These are phyloP conservation scores for Phaedon cochleariae DNA, from an alignment of 2,888 invertebrate genomes.

Conservation along the genomic window DNA sequence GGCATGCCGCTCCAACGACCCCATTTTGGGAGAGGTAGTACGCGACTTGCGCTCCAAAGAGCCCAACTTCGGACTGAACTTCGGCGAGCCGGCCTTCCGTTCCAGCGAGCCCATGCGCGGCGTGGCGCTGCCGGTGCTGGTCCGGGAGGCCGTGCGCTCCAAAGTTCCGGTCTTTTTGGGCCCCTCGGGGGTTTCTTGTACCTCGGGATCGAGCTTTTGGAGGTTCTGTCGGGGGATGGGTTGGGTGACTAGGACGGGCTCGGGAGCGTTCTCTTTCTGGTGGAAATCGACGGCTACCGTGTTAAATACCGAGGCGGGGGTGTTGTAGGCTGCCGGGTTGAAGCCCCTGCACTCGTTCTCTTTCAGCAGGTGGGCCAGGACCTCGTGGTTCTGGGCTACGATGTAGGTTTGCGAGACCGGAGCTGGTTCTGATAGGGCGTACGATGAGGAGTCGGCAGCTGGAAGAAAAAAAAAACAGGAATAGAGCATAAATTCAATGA, in stretches of 20 bases:
- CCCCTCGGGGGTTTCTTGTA: conserved; percentile 46
- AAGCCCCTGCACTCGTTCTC: conserved; percentile 85
- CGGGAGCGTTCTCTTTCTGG: conserved; percentile 64
- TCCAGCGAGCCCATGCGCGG: conserved; percentile 56
- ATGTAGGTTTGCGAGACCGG: conserved; percentile 84
- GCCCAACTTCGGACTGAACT: conserved; percentile 58
- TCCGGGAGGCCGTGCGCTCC: conserved; percentile 57
- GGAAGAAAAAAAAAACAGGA: conserved; percentile 45
- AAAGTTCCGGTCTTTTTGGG: conserved; percentile 51
- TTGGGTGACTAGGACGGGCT: conserved; percentile 69
- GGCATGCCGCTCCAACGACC: conserved; percentile 50
- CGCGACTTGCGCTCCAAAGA: conserved; percentile 56
- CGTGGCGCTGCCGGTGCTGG: conserved; percentile 55
- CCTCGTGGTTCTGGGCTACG: conserved; percentile 89
- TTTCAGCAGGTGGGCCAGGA: conserved; percentile 85
- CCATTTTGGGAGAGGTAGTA: conserved; percentile 53
- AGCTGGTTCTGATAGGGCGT: conserved; percentile 53
- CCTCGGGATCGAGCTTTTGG: conserved; percentile 68
- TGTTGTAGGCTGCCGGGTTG: conserved; percentile 88
- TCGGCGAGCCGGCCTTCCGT: conserved; percentile 50
- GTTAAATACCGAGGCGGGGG: conserved; percentile 94
- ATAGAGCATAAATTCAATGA: too few species aligned
- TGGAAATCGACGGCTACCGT: conserved; percentile 91
- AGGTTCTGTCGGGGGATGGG: conserved; percentile 68
- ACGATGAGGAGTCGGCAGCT: conserved; percentile 65